Percentiles rank a stretch among this genome's conserved stretches.
phyloP scores from a whole-genome alignment of 37 sponge, comb jelly and placozoan genomes.

The Bolinopsis microptera region DNA sequence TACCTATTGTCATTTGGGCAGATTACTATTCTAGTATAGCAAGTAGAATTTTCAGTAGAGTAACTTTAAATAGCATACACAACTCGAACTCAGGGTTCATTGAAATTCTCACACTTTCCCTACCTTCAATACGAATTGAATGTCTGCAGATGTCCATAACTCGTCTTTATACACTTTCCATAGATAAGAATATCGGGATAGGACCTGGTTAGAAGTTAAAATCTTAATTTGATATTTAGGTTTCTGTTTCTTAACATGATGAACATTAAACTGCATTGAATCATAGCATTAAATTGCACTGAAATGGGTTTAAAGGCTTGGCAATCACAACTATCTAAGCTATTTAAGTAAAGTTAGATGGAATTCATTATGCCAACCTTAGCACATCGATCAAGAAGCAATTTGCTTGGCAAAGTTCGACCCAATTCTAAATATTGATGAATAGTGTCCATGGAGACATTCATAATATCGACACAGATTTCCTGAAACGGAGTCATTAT shows the following conservation, averaged over 20 bases:
- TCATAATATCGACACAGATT: neutral
- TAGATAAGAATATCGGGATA: slow-evolving; percentile 9
- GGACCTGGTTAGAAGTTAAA: neutral
- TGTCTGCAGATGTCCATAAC: neutral
- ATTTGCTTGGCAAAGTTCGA: neutral
- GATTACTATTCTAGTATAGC: too few relatives aligned
- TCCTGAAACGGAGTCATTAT: neutral
- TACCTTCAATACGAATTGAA: neutral
- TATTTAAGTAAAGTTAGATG: too few relatives aligned
- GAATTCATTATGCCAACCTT: slow-evolving; percentile 6
- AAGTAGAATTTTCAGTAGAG: too few relatives aligned
- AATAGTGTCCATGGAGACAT: neutral
- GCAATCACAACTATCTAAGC: too few relatives aligned
- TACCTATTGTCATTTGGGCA: too few relatives aligned
- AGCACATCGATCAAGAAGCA: neutral
- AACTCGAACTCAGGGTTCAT: too few relatives aligned
- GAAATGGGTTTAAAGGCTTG: too few relatives aligned
- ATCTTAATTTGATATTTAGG: too few relatives aligned
- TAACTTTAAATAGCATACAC: too few relatives aligned
- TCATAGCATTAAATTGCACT: too few relatives aligned
- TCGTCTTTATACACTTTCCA: slow-evolving; percentile 30
- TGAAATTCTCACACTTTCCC: too few relatives aligned
- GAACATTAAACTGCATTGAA: neutral
- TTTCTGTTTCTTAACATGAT: neutral
- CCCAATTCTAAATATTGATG: neutral